Evolutionary conservation across 1,140 invertebrate genomes (phyloP).

Genomic region (Caenorhabditis briggsae): DNA sequence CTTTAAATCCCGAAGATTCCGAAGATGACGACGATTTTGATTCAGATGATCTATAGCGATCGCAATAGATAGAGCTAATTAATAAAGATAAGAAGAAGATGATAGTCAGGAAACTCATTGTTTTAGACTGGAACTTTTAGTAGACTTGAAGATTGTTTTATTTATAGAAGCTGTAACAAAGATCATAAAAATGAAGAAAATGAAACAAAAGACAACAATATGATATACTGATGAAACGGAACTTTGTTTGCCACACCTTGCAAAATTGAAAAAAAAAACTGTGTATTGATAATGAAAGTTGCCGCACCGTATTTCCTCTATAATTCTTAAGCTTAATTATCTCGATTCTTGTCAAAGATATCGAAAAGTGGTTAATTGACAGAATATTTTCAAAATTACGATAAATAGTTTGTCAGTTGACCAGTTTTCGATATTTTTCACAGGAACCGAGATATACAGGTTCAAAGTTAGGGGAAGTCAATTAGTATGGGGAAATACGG

Average conservation of each 20-base stretch:
- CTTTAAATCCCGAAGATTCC: background rate
- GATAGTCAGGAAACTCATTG: background rate
- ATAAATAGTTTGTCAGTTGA: too few species aligned
- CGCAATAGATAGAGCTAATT: background rate
- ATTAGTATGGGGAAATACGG: too few species aligned
- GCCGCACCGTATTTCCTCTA: too few species aligned
- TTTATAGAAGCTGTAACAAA: background rate
- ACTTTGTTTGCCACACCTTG: background rate
- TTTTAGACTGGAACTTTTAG: background rate
- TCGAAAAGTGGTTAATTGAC: too few species aligned
- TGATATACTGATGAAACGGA: background rate
- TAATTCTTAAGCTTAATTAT: too few species aligned
- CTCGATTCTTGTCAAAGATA: too few species aligned
- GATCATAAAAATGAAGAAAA: conserved; percentile 5
- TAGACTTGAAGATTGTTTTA: background rate
- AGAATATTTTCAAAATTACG: too few species aligned
- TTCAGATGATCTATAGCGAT: background rate
- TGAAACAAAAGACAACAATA: background rate
- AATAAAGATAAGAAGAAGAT: background rate
- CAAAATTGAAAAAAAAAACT: background rate
- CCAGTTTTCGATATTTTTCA: too few species aligned
- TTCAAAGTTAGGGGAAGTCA: too few species aligned
- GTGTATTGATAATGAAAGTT: background rate
- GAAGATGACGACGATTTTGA: background rate
- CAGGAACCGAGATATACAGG: too few species aligned